Evolutionary conservation across 37 sponge, comb jelly and placozoan species (phyloP), one percentile per base, ranked within the genome.

Genomic region (Chondrilla cf. caribensis): DNA sequence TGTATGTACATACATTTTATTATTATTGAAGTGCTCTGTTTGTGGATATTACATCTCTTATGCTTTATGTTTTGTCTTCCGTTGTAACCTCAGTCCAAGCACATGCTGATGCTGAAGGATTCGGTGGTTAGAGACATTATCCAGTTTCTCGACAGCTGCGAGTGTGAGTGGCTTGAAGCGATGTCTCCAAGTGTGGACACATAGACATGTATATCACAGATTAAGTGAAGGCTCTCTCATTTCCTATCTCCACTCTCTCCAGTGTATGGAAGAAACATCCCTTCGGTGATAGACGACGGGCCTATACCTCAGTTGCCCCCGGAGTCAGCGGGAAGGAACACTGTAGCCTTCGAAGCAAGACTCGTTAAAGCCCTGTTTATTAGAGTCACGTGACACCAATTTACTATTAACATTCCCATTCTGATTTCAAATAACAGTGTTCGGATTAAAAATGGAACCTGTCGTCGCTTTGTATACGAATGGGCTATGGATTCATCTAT

Each of bases 91-190:
- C 64, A 95, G 95, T 92, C 96, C 25, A 98, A 98, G 58, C 99
- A 96, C 84, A 98, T 98, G 99, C 76, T 98, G 8, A 83, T 98
- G 82, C 86, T 98, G 77, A 91, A 93, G 58, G 99, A 98, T 67
- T 76, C 78, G 25, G 88, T 90, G n/a, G 60, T 87, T 3, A 85
- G 88, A 35, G 99, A 98, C 22, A 85, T 93, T 54, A 44, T 98
- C 2, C 90, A 90, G 84, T 98, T 98, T 72, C 70, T 98, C 14
- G 96, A 98, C 25, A 90, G 90, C 60, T 93, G 94, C 90, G 99
- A 98, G 89, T 87, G 95, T 95, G 37, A 57, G 77, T 22, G 29
- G 6, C 11, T 47, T 47, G 11, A n/a, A n/a, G n/a, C n/a, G n/a
- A n/a, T n/a, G n/a, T n/a, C n/a, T n/a, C n/a, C n/a, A n/a, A n/a